Percentiles rank a stretch among this genome's conserved stretches.
phyloP scores from a whole-genome alignment of 1,140 invertebrate genomes.

The Drosophila leontia region DNA sequence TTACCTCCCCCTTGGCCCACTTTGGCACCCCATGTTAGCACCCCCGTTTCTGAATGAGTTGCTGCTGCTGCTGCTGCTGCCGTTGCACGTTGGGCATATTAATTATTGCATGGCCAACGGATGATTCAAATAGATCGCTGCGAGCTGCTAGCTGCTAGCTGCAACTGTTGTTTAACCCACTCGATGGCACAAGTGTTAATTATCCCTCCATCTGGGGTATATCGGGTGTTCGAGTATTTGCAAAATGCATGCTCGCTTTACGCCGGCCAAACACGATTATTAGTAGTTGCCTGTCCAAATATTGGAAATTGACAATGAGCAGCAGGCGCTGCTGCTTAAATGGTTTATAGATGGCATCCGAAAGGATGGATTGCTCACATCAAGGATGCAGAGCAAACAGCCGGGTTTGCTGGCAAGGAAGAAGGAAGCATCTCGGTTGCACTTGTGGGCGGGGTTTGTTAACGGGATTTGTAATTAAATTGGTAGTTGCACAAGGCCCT shows the following conservation, averaged over 20 bases:
- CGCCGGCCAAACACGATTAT: slow-evolving; percentile 75
- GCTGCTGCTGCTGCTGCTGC: slow-evolving; percentile 16
- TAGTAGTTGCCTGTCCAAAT: slow-evolving; percentile 79
- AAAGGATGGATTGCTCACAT: slow-evolving; percentile 10
- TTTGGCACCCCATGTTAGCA: not conserved
- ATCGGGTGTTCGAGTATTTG: slow-evolving; percentile 32
- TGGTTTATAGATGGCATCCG: slow-evolving; percentile 40
- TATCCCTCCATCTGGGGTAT: slow-evolving; percentile 42
- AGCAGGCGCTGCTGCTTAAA: slow-evolving; percentile 37
- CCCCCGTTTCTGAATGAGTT: slow-evolving; percentile 11
- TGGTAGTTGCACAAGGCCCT: slow-evolving; percentile 21
- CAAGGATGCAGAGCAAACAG: slow-evolving; percentile 15
- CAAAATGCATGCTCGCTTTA: slow-evolving; percentile 70
- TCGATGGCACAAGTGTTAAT: slow-evolving; percentile 75
- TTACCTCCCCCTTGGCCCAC: slow-evolving; percentile 13
- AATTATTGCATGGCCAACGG: slow-evolving; percentile 68
- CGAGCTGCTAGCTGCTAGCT: slow-evolving; percentile 19
- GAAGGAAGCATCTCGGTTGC: slow-evolving; percentile 32
- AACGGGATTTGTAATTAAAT: slow-evolving; percentile 34
- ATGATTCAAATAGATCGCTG: slow-evolving; percentile 39
- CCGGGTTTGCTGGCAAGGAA: slow-evolving; percentile 14
- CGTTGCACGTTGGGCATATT: slow-evolving; percentile 75
- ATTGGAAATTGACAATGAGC: slow-evolving; percentile 76
- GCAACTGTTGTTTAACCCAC: slow-evolving; percentile 56
- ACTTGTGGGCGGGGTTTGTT: slow-evolving; percentile 17